Evolutionary conservation across 2,888 invertebrate genomes (phyloP), one percentile per base, ranked within the genome.

Genomic region (Mactromeris polynyma): DNA sequence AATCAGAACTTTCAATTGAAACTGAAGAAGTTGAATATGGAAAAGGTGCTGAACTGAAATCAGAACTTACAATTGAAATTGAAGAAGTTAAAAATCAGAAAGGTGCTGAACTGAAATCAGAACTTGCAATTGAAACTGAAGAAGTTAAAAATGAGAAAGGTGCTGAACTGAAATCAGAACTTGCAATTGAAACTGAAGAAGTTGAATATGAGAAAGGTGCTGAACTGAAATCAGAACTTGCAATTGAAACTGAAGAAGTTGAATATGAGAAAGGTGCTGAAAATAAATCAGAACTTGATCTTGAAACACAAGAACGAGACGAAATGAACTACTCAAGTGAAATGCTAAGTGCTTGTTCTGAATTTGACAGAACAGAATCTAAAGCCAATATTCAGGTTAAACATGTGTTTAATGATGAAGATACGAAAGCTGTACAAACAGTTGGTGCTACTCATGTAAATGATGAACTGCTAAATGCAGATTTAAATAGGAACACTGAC

Each of bases 301-400:
- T 26, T 77, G 82, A 58, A 54, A 36, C 17, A 2, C 21, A n/a
- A 64, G 69, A 83, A n/a, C 31, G 36, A 73, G 46, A 40, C 46
- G 82, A 26, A 38, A 64, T n/a, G 38, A 33, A n/a, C 1, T 9
- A n/a, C 26, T 64, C 58, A 0, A 64, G 58, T 64, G 26, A 64
- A 64, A 64, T 64, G 58, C 26, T 26, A n/a, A 64, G 58, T 64
- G 58, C 58, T 64, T 64, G 58, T 26, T 64, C n/a, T n/a, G 58
- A 64, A n/a, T 64, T 64, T 64, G 58, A 64, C 4, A 64, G 26
- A 6, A 64, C 46, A 9, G 46, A 46, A 46, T 46, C 46, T 46
- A 17, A 46, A 1, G 17, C 14, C 2, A 17, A 9, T 46, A 46
- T 46, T 17, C 46, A 46, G 46, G 46, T 11, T 2, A 46, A 46